phyloP scores from a whole-genome alignment of 2,113 vertebrate species.

The Peromyscus maniculatus region DNA sequence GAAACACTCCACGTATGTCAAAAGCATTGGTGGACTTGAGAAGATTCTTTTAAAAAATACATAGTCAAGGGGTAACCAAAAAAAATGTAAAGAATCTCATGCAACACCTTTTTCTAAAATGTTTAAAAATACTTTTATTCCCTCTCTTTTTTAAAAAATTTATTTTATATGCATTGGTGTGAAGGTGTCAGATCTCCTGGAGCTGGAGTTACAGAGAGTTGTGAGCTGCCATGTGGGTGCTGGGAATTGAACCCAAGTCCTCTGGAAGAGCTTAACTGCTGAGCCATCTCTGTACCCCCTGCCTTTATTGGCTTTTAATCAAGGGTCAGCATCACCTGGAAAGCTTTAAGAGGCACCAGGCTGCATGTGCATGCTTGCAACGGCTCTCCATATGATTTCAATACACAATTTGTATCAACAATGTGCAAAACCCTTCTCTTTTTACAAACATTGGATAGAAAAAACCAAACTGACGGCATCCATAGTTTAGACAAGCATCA shows the following conservation, averaged over 20 bases:
- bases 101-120: neutral
- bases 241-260: neutral
- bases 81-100: neutral
- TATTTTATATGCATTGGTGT: neutral
- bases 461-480: slow-evolving; percentile 61
- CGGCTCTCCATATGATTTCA: slow-evolving; percentile 41
- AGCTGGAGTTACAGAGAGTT: neutral
- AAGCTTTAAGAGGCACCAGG: slow-evolving; percentile 19
- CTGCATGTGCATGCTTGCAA: neutral
- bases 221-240: neutral
- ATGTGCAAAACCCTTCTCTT: slow-evolving; percentile 47
- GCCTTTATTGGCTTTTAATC: neutral
- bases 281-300: neutral
- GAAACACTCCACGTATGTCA: neutral
- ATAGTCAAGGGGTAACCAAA: neutral
- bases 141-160: neutral
- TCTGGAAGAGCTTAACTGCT: neutral
- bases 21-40: neutral
- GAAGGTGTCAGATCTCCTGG: neutral
- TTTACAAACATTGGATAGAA: slow-evolving; percentile 52
- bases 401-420: slow-evolving; percentile 27
- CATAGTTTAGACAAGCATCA: slow-evolving; percentile 62
- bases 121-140: neutral
- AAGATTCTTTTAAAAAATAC: neutral
- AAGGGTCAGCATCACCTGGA: neutral